phyloP scores from a whole-genome alignment of 2,797 vertebrate genomes.

The Nyctalus aviator region DNA sequence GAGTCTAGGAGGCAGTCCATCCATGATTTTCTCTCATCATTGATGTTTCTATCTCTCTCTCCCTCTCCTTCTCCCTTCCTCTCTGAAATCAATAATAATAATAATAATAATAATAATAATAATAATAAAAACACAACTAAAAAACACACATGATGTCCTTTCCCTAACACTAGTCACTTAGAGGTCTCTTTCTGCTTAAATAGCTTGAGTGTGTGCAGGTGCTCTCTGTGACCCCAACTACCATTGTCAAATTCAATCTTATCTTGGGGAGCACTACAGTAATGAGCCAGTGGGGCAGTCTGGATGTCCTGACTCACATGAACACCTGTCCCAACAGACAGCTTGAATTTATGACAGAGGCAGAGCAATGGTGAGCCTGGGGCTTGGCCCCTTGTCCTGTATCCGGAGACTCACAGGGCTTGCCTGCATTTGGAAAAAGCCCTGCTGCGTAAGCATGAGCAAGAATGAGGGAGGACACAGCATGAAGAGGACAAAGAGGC shows the following conservation, averaged over 20 bases:
- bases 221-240: not conserved
- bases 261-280: not conserved
- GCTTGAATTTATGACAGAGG: constrained; percentile 12
- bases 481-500: not conserved
- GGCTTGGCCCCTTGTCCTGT: not conserved
- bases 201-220: not conserved
- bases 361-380: not conserved
- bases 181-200: constrained; percentile 17
- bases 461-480: not conserved
- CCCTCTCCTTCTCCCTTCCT: no score
- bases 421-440: not conserved
- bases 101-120: no score
- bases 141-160: not conserved
- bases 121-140: no score
- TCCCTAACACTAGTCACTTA: not conserved
- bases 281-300: constrained; percentile 19
- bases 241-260: constrained; percentile 16
- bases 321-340: not conserved
- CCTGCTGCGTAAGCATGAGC: not conserved
- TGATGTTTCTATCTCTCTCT: no score
- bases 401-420: not conserved
- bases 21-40: no score
- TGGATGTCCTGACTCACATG: not conserved
- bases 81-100: no score
- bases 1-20: no score